Percentiles rank a stretch among this genome's conserved stretches.
These are phyloP conservation scores for Scolopax mira DNA, from an alignment of 2,113 vertebrate genomes.

Conservation along the genomic window DNA sequence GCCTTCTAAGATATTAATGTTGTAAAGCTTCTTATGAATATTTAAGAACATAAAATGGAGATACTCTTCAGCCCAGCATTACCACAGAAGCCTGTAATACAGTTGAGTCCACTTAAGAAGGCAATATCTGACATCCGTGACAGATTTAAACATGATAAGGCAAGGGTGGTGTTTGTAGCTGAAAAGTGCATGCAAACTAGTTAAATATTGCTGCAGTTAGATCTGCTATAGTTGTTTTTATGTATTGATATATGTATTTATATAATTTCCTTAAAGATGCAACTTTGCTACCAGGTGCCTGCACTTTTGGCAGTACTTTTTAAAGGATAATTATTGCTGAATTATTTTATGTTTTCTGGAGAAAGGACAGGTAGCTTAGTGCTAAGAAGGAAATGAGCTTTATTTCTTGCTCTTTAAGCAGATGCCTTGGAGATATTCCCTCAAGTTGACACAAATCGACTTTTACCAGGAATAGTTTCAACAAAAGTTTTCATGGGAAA, in stretches of 20 bases:
- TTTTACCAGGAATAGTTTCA: background rate
- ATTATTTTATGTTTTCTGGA: background rate
- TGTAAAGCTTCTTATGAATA: constrained; percentile 99
- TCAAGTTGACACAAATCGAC: background rate
- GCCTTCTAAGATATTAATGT: constrained; percentile 99
- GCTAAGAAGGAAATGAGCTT: background rate
- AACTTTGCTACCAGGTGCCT: background rate
- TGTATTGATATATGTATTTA: background rate
- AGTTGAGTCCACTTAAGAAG: constrained; percentile 80
- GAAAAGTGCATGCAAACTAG: background rate
- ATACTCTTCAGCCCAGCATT: constrained; percentile 74
- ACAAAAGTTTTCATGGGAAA: background rate
- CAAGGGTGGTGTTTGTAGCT: constrained; percentile 61
- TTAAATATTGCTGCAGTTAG: constrained; percentile 26
- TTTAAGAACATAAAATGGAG: constrained; percentile 98
- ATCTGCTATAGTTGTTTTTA: background rate
- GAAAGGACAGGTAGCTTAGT: background rate
- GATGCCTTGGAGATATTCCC: background rate
- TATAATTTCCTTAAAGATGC: constrained; percentile 20
- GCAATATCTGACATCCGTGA: constrained; percentile 72
- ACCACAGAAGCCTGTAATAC: constrained; percentile 78
- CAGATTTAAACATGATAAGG: constrained; percentile 80
- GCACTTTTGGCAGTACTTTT: background rate
- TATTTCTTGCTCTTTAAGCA: background rate
- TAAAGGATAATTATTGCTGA: background rate